A percentile compares a stretch with the other conserved stretches of the same genome.
These are phyloP conservation scores for Mystacides longicornis DNA, from an alignment of 2,888 invertebrate species.

Conservation along the genomic window DNA sequence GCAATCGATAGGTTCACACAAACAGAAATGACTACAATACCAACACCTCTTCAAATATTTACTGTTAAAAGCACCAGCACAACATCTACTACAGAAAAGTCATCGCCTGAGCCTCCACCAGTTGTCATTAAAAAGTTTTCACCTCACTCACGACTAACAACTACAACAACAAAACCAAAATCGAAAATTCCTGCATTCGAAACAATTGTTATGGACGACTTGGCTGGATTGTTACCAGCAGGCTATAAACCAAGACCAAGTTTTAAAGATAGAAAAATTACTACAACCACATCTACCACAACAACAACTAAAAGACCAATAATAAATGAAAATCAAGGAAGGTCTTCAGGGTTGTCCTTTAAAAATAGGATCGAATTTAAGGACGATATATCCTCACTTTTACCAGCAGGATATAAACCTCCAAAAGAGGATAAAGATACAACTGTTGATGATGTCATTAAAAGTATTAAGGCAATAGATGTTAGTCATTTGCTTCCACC, in stretches of 20 bases:
- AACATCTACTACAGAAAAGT: constrained; percentile 44
- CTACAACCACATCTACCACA: constrained; percentile 39
- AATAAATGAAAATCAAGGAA: constrained; percentile 35
- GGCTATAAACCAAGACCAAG: constrained; percentile 53
- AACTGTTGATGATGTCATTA: constrained; percentile 37
- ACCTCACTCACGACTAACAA: constrained; percentile 38
- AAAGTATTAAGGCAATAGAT: constrained; percentile 49
- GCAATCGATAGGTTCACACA: constrained; percentile 31
- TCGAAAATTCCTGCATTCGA: constrained; percentile 36
- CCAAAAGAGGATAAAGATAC: constrained; percentile 30
- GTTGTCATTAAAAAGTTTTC: constrained; percentile 61
- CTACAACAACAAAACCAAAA: constrained; percentile 33
- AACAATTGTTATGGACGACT: constrained; percentile 50
- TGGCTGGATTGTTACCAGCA: constrained; percentile 54
- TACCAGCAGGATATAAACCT: constrained; percentile 57
- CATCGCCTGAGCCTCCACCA: constrained; percentile 51
- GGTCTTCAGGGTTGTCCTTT: constrained; percentile 47
- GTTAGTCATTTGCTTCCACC: constrained; percentile 57
- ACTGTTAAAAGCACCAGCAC: constrained; percentile 46
- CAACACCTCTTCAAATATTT: constrained; percentile 33
- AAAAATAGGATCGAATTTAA: constrained; percentile 53
- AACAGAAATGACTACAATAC: constrained; percentile 30
- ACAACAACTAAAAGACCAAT: constrained; percentile 33
- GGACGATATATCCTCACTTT: constrained; percentile 47
- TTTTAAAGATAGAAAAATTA: constrained; percentile 47